Evolutionary conservation across 2,113 vertebrate genomes (phyloP), one percentile per base, ranked within the genome.

Genomic region (Puffinus mauretanicus): DNA sequence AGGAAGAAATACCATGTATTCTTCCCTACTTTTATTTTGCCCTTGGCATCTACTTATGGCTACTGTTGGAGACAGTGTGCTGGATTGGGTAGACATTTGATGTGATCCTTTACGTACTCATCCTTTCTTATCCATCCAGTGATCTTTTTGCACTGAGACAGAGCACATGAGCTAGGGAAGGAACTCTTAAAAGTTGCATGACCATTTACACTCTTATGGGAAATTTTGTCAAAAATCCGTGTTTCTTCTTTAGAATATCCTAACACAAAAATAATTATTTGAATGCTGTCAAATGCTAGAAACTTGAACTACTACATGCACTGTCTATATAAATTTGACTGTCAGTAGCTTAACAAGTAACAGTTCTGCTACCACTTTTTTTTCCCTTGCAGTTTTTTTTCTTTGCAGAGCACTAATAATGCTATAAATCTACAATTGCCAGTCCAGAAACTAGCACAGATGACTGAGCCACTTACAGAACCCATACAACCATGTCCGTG

Each of bases 151-250:
- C 46, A 69, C 10, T 36, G 32, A 42, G 36, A 70, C 14, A 58
- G 29, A 47, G 11, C 7, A 86, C 70, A 46, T 11, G 6, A 84
- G 13, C 18, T 36, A 9, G 22, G 6, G 3, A n/a, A 51, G 15
- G 42, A 57, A 36, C 7, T 55, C 12, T n/a, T 40, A 32, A 22
- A 65, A 55, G 11, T 38, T 80, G 9, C 9, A 4, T 73, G 19
- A 36, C 4, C 29, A 19, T 7, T 46, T 67, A 13, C 3, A 29
- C 7, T 30, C 6, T 19, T 46, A 44, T 0, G 1, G 16, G 9
- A 69, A 64, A 42, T 73, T 32, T 36, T 77, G 40, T 20, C 13
- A 54, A 83, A 69, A 73, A 16, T 32, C 2, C 44, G 4, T 46
- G 10, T 54, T 42, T 80, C 4, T 61, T 46, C 29, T 16, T 81